Percentiles rank a stretch among this genome's conserved stretches.
Conservation (phyloP, 2,888 invertebrate genomes). For the Tortricodes alternella region DNA sequence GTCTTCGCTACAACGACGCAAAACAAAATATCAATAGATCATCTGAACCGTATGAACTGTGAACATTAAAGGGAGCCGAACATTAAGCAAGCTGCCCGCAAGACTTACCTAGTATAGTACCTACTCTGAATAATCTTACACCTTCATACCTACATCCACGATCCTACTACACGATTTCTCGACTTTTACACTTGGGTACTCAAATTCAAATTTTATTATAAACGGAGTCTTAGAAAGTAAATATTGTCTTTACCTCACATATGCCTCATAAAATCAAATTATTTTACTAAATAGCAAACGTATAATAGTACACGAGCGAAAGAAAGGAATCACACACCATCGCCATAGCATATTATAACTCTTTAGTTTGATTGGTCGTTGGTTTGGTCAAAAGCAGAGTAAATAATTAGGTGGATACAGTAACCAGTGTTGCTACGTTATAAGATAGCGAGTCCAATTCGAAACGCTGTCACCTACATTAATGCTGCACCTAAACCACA, state of each 20-base stretch:
- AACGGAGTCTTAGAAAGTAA: slow-evolving; percentile 5
- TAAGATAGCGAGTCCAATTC: not conserved
- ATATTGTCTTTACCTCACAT: slow-evolving; percentile 16
- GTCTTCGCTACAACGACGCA: slow-evolving; percentile 37
- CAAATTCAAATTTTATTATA: not conserved
- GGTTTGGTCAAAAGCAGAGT: slow-evolving; percentile 27
- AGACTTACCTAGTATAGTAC: slow-evolving; percentile 68
- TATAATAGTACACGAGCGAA: slow-evolving; percentile 18
- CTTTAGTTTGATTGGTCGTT: slow-evolving; percentile 24
- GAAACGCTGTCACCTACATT: too few relatives aligned
- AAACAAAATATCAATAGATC: slow-evolving; percentile 44
- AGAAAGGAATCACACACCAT: slow-evolving; percentile 25
- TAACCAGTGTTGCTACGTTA: slow-evolving; percentile 13
- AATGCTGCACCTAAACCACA: too few relatives aligned
- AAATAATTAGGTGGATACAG: slow-evolving; percentile 24
- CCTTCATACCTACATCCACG: slow-evolving; percentile 64
- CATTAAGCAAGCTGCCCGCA: slow-evolving; percentile 64
- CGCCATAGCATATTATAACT: slow-evolving; percentile 28
- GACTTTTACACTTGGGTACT: slow-evolving; percentile 4
- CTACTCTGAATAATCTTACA: slow-evolving; percentile 63
- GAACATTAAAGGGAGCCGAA: slow-evolving; percentile 65
- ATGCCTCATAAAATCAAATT: slow-evolving; percentile 9
- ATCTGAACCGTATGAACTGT: too few relatives aligned
- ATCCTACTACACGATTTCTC: slow-evolving; percentile 63
- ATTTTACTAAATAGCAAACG: slow-evolving; percentile 13